A percentile compares a stretch with the other conserved stretches of the same genome.
These are phyloP conservation scores for Gallinago jamesoni DNA, from an alignment of 2,113 vertebrate genomes.

Conservation along the genomic window DNA sequence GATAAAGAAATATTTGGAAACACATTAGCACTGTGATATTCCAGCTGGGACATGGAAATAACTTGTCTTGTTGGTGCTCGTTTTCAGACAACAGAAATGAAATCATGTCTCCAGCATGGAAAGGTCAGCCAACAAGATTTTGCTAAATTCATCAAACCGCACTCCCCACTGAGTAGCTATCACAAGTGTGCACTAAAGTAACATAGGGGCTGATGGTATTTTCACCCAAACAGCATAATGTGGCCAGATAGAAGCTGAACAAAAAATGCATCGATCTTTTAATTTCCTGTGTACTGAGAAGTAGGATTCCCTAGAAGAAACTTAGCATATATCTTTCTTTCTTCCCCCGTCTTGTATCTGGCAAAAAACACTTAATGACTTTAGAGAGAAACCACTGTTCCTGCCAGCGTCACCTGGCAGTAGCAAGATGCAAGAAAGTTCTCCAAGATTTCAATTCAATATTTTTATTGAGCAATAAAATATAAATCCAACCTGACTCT, in stretches of 20 bases:
- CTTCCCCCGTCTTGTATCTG: slow-evolving; percentile 13
- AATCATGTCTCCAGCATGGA: slow-evolving; percentile 55
- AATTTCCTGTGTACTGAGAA: slow-evolving; percentile 13
- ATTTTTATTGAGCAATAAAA: slow-evolving; percentile 23
- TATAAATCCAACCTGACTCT: not conserved
- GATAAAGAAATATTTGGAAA: slow-evolving; percentile 49
- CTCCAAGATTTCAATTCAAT: not conserved
- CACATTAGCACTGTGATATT: slow-evolving; percentile 2
- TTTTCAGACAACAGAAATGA: slow-evolving; percentile 71
- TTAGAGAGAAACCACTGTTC: slow-evolving; percentile 20
- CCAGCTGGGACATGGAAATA: slow-evolving; percentile 55
- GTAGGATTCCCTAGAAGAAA: slow-evolving; percentile 22
- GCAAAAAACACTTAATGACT: slow-evolving; percentile 16
- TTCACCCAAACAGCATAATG: slow-evolving; percentile 30
- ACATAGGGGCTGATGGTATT: not conserved
- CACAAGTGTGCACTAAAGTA: not conserved
- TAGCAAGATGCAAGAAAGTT: slow-evolving; percentile 17
- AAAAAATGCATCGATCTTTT: slow-evolving; percentile 30
- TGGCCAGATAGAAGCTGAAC: slow-evolving; percentile 45
- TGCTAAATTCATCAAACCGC: slow-evolving; percentile 64
- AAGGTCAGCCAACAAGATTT: slow-evolving; percentile 64
- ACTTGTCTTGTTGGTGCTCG: slow-evolving; percentile 46
- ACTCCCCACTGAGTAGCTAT: slow-evolving; percentile 13
- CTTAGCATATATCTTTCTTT: not conserved
- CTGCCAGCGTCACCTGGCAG: slow-evolving; percentile 42